Evolutionary conservation across 2,888 invertebrate genomes (phyloP), one percentile per base, ranked within the genome.

Genomic region (Monopis laevigella): DNA sequence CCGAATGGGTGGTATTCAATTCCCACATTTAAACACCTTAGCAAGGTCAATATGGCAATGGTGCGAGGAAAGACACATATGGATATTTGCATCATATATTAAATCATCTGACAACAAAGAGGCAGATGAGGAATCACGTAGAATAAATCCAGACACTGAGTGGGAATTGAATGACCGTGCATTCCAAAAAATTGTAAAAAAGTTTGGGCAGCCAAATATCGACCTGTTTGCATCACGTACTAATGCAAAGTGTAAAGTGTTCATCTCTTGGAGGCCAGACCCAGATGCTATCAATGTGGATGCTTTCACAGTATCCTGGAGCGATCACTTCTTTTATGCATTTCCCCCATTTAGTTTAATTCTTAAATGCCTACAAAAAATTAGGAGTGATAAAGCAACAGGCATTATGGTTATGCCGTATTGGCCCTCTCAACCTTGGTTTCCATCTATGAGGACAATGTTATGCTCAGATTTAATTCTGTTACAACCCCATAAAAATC

Each of bases 371-470:
- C 10, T 51, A 14, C 36, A 40, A 36, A 50, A 50, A 41, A 45
- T 51, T 16, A 44, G 47, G 2, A 36, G 46, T 16, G 51, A 54
- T 11, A 10, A 46, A 28, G 50, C 52, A 7, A 32, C 18, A 2
- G 53, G 53, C 3, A 48, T 53, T 2, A 16, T 55, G 1, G 48
- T 51, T 3, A 51, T 48, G 6, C 53, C 52, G 1, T 34, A 45
- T 3, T 53, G 51, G 51, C 47, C 50, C 5, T 42, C 48, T 12
- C 53, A 54, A 21, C 43, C 51, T 0, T 54, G 51, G 54, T 52
- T 40, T 13, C 53, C 51, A 1, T 19, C 49, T 1, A 17, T 49
- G 12, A 36, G 27, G 13, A 44, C 17, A 2, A 16, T 51, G 18
- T 12, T 43, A 4, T 35, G 12, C 3, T 48, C 49, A 5, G 41